Evolutionary conservation across 2,113 vertebrate genomes (phyloP), one percentile per base, ranked within the genome.

Genomic region (Aramus guarauna): DNA sequence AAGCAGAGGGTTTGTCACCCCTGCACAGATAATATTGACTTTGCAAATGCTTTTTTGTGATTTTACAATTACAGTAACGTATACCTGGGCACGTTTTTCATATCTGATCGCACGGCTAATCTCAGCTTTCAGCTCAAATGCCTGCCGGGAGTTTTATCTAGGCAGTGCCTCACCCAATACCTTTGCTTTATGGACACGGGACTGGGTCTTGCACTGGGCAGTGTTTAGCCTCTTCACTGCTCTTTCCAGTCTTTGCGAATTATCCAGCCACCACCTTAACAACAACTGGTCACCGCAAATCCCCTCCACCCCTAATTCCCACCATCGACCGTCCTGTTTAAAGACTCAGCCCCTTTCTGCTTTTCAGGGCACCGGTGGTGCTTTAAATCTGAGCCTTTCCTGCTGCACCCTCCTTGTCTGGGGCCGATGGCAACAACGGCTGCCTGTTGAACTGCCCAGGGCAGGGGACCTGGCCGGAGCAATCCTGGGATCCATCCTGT

Each of bases 401-500:
- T 48, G 9, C 60, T 67, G 73, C 52, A 52, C 39, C 41, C 24
- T 26, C 32, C 32, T 50, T n/a, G 21, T 13, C 60, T 36, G 66
- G 29, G 64, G 62, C 56, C 3, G 11, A 6, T 1, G 9, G 53
- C 27, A 47, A 10, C 52, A 21, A 5, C 3, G 1, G 27, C 43
- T 43, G 64, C n/a, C 37, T 9, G 18, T 12, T 1, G 7, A 48
- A 36, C 24, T 9, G 52, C 6, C 29, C 3, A 1, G 22, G 41
- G 52, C 48, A 39, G 15, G 12, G 27, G 34, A 71, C 15, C 27
- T 5, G 19, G 23, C 55, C 34, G 3, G 66, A 69, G 24, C 30
- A n/a, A n/a, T n/a, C n/a, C n/a, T n/a, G n/a, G n/a, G n/a, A 8
- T 4, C 14, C 5, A 5, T 11, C 4, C 0, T 3, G 0, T 7